These are phyloP conservation scores for Eurosta solidaginis DNA, from an alignment of 1,140 invertebrate species.

Conservation along the genomic window DNA sequence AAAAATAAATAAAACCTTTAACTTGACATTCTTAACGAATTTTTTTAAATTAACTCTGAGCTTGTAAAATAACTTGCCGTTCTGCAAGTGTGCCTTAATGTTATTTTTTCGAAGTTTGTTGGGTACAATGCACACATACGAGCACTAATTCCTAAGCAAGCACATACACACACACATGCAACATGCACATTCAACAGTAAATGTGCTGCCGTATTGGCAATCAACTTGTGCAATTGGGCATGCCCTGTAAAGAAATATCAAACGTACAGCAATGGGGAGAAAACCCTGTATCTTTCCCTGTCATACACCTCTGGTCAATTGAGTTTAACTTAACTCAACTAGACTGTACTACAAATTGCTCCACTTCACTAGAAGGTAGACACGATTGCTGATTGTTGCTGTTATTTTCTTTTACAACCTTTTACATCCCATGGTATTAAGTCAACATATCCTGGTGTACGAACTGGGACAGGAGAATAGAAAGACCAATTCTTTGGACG, in stretches of 20 bases:
- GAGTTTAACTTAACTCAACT: neutral
- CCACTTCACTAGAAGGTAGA: neutral
- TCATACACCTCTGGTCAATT: neutral
- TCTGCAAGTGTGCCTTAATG: too few relatives aligned
- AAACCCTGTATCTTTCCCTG: neutral
- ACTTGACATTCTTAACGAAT: too few relatives aligned
- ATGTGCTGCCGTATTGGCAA: conserved; percentile 6
- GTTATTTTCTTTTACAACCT: neutral
- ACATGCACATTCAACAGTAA: neutral
- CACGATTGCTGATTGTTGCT: neutral
- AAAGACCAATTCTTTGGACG: too few relatives aligned
- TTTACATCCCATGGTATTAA: neutral
- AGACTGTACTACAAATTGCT: neutral
- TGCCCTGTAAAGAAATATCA: neutral
- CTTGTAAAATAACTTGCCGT: too few relatives aligned
- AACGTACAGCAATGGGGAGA: neutral
- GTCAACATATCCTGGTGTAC: too few relatives aligned
- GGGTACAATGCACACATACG: neutral
- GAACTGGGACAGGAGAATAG: too few relatives aligned
- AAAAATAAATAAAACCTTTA: too few relatives aligned
- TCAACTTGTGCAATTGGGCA: conserved; percentile 22
- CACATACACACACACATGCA: too few relatives aligned
- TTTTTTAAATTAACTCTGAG: too few relatives aligned
- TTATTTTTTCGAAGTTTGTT: too few relatives aligned
- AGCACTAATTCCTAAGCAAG: neutral